These are phyloP conservation scores for Phyto melanocephala DNA, from an alignment of 2,888 invertebrate species.

Conservation along the genomic window DNA sequence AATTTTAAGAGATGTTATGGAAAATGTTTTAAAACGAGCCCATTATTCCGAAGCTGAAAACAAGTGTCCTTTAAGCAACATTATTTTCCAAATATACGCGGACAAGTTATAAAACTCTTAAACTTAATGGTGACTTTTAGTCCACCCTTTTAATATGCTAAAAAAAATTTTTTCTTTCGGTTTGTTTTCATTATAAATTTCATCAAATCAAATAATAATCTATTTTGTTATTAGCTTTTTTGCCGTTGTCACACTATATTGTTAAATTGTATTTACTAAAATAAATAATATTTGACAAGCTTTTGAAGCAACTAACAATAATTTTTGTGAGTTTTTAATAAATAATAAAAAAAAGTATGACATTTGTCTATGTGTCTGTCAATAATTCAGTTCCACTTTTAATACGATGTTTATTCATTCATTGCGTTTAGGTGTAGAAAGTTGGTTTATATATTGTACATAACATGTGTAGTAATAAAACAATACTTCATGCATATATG, in stretches of 20 bases:
- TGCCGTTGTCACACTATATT: background rate
- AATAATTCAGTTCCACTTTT: background rate
- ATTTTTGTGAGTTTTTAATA: conserved; percentile 7
- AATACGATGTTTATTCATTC: background rate
- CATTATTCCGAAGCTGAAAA: too few species aligned
- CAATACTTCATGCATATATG: background rate
- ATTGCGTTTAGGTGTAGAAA: background rate
- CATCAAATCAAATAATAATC: background rate
- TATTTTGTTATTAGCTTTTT: background rate
- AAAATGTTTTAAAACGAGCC: too few species aligned
- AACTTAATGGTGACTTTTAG: too few species aligned
- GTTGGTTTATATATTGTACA: background rate
- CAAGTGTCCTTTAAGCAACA: too few species aligned
- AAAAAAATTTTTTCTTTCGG: too few species aligned
- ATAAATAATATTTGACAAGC: background rate
- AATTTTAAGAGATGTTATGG: too few species aligned
- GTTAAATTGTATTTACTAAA: too few species aligned
- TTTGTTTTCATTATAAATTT: background rate
- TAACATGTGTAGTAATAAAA: background rate
- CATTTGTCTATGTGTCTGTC: background rate
- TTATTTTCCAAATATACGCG: too few species aligned
- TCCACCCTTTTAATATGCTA: too few species aligned
- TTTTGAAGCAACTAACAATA: background rate
- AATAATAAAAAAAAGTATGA: background rate
- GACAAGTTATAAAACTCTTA: too few species aligned